These are phyloP conservation scores for Stichopus horrens DNA, from an alignment of 53 echinoderm and acorn worm species.

Conservation along the genomic window DNA sequence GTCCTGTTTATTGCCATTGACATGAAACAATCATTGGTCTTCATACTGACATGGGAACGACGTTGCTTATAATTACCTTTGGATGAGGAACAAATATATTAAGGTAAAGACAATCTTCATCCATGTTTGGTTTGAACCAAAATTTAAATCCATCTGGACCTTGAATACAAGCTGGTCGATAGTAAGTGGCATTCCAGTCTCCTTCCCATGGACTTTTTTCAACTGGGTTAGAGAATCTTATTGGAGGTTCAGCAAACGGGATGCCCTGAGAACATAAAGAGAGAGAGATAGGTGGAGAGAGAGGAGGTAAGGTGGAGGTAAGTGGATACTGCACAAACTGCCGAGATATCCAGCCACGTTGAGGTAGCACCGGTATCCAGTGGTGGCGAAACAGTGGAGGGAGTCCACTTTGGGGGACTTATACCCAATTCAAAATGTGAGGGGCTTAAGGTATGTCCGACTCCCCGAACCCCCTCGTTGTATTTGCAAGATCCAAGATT, in stretches of 20 bases:
- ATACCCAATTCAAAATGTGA: too few relatives aligned
- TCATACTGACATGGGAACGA: too few relatives aligned
- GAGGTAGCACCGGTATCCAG: too few relatives aligned
- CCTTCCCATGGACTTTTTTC: slow-evolving; percentile 50
- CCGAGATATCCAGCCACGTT: too few relatives aligned
- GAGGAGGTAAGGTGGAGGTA: not conserved
- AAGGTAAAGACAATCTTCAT: slow-evolving; percentile 75
- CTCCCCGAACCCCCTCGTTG: too few relatives aligned
- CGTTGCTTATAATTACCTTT: slow-evolving; percentile 53
- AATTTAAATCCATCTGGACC: slow-evolving; percentile 1
- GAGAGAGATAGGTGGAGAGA: not conserved
- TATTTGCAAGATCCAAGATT: too few relatives aligned
- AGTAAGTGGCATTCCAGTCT: slow-evolving; percentile 68
- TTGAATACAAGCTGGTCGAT: slow-evolving; percentile 50
- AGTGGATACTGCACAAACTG: too few relatives aligned
- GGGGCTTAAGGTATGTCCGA: too few relatives aligned
- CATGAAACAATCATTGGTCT: too few relatives aligned
- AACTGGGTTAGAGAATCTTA: slow-evolving; percentile 58
- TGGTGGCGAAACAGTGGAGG: too few relatives aligned
- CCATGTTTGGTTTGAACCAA: slow-evolving; percentile 30
- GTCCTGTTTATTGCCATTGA: too few relatives aligned
- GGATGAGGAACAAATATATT: slow-evolving; percentile 66
- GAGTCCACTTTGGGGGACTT: too few relatives aligned
- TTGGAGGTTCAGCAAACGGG: slow-evolving; percentile 70
- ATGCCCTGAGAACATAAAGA: slow-evolving; percentile 50